Base-by-base conservation (phyloP, 2,113 vertebrate genomes). In the Theristicus caerulescens region DNA sequence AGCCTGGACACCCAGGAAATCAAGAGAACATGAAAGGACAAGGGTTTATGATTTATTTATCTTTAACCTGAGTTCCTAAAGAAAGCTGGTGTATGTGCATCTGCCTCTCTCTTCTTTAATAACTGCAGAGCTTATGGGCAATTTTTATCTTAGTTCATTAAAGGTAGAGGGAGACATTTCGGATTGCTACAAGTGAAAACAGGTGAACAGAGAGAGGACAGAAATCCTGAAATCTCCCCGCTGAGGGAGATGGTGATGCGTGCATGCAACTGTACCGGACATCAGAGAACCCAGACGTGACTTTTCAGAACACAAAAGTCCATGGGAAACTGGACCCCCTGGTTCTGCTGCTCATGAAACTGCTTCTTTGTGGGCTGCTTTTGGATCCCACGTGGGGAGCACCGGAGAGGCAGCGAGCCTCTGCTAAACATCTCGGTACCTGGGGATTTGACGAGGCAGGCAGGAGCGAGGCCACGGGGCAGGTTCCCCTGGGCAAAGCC, bases 401-500 rank as follows among this genome's bases (percentile, higher is more conserved):
- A 14, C 40, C 0, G 2, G 49, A 29, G 65, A 38, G 31, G n/a
- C 31, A 34, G 58, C 1, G 2, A 64, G 18, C 16, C 22, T 57
- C 82, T 57, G 71, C 46, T 22, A 0, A 61, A 22, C 26, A 12
- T 2, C 70, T n/a, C 1, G 0, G 36, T 20, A 22, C 22, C 9
- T 2, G 10, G 26, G 27, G 5, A 10, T 6, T 18, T 2, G 14
- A 4, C 6, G 8, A 16, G 34, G 54, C 42, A 54, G 26, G 42
- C 18, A 34, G 62, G 57, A 55, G 5, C 2, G 13, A 40, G 40
- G 29, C 0, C 0, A 2, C 1, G n/a, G 46, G 69, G 24, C 34
- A 52, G 8, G 0, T 7, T 61, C 25, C 38, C 51, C 4, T 2
- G 0, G 66, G n/a, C 0, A 1, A 25, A 13, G 42, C 3, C 0